Evolutionary conservation across 1,140 invertebrate species (phyloP), one percentile per base, ranked within the genome.

Genomic region (Parasteatoda tepidariorum): DNA sequence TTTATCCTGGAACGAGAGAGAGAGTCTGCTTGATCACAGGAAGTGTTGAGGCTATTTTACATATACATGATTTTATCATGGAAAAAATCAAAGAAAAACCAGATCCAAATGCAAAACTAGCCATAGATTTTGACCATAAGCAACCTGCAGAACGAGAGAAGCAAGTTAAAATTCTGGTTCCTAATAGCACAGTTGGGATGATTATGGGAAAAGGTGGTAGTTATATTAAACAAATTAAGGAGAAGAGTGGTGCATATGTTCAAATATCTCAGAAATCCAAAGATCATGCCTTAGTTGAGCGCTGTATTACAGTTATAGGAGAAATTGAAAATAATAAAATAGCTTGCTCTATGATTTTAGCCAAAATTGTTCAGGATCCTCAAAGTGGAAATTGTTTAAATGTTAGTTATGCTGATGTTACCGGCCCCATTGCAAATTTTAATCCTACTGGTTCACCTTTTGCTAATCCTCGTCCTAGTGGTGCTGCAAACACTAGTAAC

Each of bases 231-330:
- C 97, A 98, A 90, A 97, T 99, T 86, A 98, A 99, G 90, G 97
- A 99, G 89, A 94, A 95, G 88, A 98, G 95, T 87, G 96, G 97
- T 85, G 97, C 97, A 84, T 98, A 98, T 90, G 96, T 99, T 86
- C 97, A 99, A 91, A 97, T 99, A 88, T 99, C 97, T 87, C 97
- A 99, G 90, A 99, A 99, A 90, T 96, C 97, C 78, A 98, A 98
- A 90, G 97, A 99, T 89, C 93, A 98, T 57, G 96, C 95, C 86
- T 91, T 99, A 70, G 95, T 97, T 87, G 98, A 99, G 89, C 92
- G 97, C 86, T 98, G 97, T 90, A 98, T 99, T 87, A 99, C 97
- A 79, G 95, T 99, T 73, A 97, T 98, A 76, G 97, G 96, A 93
- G 88, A 92, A 90, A 93, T 95, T 87, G 96, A 97, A 86, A 94